Percentiles rank a stretch among this genome's conserved stretches.
Evolutionary conservation across 2,113 vertebrate species (phyloP).

Genomic region (Ceyx melanurus): DNA sequence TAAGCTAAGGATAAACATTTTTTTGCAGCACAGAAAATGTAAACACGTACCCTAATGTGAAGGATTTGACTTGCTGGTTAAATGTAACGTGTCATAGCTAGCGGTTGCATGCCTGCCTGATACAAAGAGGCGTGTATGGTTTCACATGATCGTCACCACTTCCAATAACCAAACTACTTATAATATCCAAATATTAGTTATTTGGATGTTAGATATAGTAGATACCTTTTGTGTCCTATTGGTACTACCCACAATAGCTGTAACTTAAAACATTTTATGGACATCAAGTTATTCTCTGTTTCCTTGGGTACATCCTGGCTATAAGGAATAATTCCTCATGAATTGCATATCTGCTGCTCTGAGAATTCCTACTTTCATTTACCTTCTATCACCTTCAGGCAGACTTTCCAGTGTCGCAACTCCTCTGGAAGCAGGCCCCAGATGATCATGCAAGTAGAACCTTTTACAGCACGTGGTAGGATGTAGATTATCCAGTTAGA

Average conservation of each 20-base stretch:
- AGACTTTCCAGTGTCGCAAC: background rate
- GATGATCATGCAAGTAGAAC: background rate
- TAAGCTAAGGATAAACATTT: background rate
- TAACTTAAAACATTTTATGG: background rate
- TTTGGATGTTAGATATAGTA: too few species aligned
- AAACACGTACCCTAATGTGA: background rate
- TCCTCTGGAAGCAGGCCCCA: fast-evolving
- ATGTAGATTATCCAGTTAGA: background rate
- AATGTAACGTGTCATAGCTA: fast-evolving
- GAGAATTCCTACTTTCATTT: background rate
- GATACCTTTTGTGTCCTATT: background rate
- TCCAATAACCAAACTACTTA: background rate
- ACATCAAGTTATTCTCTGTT: background rate
- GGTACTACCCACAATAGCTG: fast-evolving
- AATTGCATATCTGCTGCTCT: background rate
- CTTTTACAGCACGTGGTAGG: background rate
- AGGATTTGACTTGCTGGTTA: background rate
- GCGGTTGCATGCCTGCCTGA: background rate
- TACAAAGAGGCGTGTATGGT: background rate
- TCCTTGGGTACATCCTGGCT: background rate
- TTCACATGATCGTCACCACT: background rate
- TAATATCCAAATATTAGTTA: background rate
- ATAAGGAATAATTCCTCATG: background rate
- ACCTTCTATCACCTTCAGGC: background rate
- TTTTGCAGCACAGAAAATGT: background rate